These are phyloP conservation scores for Gnathonemus longibarbis DNA, from an alignment of 2,113 vertebrate genomes.

Conservation along the genomic window DNA sequence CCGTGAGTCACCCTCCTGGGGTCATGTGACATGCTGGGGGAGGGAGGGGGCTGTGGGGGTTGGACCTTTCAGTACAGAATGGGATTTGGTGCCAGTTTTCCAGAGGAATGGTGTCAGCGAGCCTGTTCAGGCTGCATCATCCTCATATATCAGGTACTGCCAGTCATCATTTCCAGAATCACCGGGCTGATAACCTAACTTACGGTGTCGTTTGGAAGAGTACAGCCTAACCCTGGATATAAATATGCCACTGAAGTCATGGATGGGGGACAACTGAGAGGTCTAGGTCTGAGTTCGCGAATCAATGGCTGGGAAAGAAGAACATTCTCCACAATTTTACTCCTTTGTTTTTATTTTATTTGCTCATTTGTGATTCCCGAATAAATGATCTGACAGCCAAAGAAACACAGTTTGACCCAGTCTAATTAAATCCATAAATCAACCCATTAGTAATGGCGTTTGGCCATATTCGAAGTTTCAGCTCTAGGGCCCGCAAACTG, in stretches of 20 bases:
- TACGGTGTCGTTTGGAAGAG: slow-evolving; percentile 35
- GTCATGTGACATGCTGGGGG: neutral
- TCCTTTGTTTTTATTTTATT: neutral
- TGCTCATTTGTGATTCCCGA: slow-evolving; percentile 9
- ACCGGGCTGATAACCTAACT: neutral
- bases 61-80: neutral
- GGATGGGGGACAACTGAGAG: neutral
- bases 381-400: neutral
- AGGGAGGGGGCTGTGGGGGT: neutral
- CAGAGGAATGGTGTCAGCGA: neutral
- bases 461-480: slow-evolving; percentile 36
- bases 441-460: slow-evolving; percentile 32
- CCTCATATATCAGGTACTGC: neutral
- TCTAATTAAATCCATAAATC: slow-evolving; percentile 35
- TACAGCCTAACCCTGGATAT: slow-evolving; percentile 38
- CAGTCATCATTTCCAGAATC: neutral
- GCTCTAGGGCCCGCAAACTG: slow-evolving; percentile 16
- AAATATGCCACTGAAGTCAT: slow-evolving; percentile 20
- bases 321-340: neutral
- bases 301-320: neutral
- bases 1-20: slow-evolving; percentile 71
- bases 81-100: neutral
- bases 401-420: neutral
- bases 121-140: neutral
- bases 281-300: neutral